Conservation (phyloP, 2,113 vertebrate species). For the Copsychus sechellarum region DNA sequence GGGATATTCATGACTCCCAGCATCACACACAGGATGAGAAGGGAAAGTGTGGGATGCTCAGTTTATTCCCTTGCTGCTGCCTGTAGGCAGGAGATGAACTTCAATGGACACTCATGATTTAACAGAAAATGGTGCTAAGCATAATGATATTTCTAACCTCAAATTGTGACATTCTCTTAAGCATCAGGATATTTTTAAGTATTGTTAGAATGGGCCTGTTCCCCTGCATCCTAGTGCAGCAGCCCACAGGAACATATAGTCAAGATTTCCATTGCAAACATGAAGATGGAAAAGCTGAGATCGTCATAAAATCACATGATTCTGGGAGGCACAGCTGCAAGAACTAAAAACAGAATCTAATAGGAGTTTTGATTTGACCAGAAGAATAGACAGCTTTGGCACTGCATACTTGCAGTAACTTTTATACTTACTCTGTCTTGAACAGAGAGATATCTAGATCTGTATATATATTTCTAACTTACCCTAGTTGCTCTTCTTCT, state of each 20-base stretch:
- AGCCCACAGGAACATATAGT: not conserved
- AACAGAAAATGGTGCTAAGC: not conserved
- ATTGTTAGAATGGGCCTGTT: not conserved
- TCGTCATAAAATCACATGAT: not conserved
- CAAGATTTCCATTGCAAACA: not conserved
- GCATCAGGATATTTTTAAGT: not conserved
- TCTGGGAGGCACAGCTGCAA: not conserved
- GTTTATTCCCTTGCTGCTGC: not conserved
- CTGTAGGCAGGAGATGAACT: not conserved
- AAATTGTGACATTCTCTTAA: not conserved
- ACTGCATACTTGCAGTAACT: not conserved
- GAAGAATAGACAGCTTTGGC: not conserved
- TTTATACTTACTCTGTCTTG: not conserved
- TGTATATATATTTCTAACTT: not conserved
- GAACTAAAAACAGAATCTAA: not conserved
- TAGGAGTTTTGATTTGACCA: not conserved
- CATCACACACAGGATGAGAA: not conserved
- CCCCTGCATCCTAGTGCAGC: not conserved
- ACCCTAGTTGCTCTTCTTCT: not conserved
- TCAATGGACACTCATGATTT: not conserved
- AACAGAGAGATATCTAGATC: not conserved
- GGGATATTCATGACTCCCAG: not conserved
- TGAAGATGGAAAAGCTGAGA: not conserved
- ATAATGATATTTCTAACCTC: not conserved
- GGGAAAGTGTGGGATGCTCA: not conserved